These are phyloP conservation scores for Trachythela sp. DNA, from an alignment of 64 coral and sea anemone species.

Conservation along the genomic window DNA sequence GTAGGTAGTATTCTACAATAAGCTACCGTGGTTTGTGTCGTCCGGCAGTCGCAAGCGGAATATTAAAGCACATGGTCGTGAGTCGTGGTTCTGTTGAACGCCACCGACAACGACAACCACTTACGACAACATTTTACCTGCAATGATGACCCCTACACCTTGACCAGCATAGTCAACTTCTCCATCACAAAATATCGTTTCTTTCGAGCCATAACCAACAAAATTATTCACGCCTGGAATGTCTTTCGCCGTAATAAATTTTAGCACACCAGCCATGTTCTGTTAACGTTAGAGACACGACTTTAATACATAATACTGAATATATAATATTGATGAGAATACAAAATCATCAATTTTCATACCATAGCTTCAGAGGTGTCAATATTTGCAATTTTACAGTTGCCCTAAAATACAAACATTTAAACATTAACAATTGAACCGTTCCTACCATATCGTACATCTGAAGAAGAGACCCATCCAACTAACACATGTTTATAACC, in stretches of 20 bases:
- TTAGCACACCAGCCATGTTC: slow-evolving; percentile 59
- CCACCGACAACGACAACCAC: neutral
- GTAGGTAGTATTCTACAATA: too few relatives aligned
- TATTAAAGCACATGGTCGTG: too few relatives aligned
- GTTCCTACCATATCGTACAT: too few relatives aligned
- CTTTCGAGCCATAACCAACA: neutral
- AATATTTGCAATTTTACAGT: neutral
- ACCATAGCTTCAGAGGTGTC: neutral
- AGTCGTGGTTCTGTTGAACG: neutral
- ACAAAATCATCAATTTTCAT: neutral
- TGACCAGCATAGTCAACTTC: slow-evolving; percentile 67
- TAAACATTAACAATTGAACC: too few relatives aligned
- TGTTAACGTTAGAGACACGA: slow-evolving; percentile 6
- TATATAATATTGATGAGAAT: too few relatives aligned
- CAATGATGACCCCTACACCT: slow-evolving; percentile 63
- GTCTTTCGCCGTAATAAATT: slow-evolving; percentile 38
- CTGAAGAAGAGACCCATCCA: too few relatives aligned
- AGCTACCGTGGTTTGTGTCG: too few relatives aligned
- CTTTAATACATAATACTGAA: too few relatives aligned
- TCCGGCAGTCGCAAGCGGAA: too few relatives aligned
- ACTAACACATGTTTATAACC: too few relatives aligned
- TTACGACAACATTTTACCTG: slow-evolving; percentile 40
- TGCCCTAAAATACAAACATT: neutral
- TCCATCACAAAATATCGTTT: slow-evolving; percentile 56
- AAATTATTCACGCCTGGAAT: slow-evolving; percentile 42